Conservation (phyloP, 2,113 vertebrate genomes). For the Anolis carolinensis region DNA sequence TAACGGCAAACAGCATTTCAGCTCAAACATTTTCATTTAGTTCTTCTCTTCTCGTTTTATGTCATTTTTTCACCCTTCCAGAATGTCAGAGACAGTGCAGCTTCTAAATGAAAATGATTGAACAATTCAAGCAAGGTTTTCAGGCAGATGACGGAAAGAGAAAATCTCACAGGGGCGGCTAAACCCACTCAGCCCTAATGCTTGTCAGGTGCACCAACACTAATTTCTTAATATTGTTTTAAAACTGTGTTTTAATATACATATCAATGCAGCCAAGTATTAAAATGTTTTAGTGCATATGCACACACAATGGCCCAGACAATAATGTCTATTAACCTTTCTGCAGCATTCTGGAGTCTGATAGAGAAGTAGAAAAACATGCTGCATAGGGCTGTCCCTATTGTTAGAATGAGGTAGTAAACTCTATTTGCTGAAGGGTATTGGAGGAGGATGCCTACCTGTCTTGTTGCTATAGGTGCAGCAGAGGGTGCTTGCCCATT, state of each 20-base stretch:
- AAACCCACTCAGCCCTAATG: neutral
- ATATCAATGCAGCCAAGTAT: neutral
- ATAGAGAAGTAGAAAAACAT: too few relatives aligned
- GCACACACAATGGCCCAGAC: neutral
- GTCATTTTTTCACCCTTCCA: conserved; percentile 31
- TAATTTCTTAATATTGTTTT: conserved; percentile 26
- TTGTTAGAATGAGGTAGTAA: too few relatives aligned
- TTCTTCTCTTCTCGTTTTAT: conserved; percentile 26
- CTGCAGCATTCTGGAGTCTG: too few relatives aligned
- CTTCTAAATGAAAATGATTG: neutral
- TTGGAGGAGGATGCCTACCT: too few relatives aligned
- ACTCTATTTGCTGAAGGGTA: too few relatives aligned
- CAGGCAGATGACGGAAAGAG: neutral
- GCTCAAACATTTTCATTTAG: conserved; percentile 38
- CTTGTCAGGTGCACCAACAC: neutral
- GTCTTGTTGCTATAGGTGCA: too few relatives aligned
- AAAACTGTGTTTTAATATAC: conserved; percentile 12
- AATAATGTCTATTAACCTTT: too few relatives aligned
- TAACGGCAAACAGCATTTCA: conserved; percentile 30
- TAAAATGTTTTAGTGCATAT: neutral
- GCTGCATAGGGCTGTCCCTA: too few relatives aligned
- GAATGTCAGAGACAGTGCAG: conserved; percentile 23
- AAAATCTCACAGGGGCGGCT: neutral
- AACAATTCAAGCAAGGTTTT: neutral
- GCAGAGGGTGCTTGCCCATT: too few relatives aligned